A percentile compares a stretch with the other conserved stretches of the same genome.
Evolutionary conservation across 2,113 vertebrate species (phyloP).

Genomic region (Sus scrofa): T2T-Sscrofa CM000817.6:173499001-173499500

Average conservation of each 20-base stretch:
- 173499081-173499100: background rate
- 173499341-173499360: background rate
- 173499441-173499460: slow-evolving; percentile 41
- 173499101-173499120: background rate
- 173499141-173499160: background rate
- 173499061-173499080: background rate
- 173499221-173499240: background rate
- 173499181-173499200: background rate
- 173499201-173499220: background rate
- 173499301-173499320: background rate
- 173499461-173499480: slow-evolving; percentile 57
- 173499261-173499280: background rate
- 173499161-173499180: background rate
- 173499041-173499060: background rate
- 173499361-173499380: background rate
- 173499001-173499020: background rate
- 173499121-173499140: background rate
- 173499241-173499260: background rate
- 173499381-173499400: background rate
- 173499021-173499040: background rate
- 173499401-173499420: slow-evolving; percentile 7
- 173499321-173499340: background rate
- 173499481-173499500: slow-evolving; percentile 62
- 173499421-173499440: slow-evolving; percentile 26
- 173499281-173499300: background rate